Evolutionary conservation across 2,888 invertebrate species (phyloP).

Genomic region (Eurytoma californica): DNA sequence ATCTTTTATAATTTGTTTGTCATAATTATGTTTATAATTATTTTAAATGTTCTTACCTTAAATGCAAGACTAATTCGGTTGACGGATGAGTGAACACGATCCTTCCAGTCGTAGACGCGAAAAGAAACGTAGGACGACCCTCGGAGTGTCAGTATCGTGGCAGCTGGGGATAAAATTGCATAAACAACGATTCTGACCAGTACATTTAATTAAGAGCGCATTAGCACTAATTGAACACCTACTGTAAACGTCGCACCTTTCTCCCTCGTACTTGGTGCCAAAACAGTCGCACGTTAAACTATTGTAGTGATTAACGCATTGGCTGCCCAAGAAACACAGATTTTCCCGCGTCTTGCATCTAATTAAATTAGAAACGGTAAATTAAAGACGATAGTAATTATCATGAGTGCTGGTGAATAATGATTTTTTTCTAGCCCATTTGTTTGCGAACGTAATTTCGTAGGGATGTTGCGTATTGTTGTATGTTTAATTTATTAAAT

Average conservation of each 20-base stretch:
- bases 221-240: conserved; percentile 73
- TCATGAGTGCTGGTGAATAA: too few relatives aligned
- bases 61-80: conserved; percentile 93
- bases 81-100: conserved; percentile 90
- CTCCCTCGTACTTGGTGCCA: conserved; percentile 93
- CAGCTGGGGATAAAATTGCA: conserved; percentile 79
- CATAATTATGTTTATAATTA: not conserved
- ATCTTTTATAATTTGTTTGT: too few relatives aligned
- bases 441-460: not conserved
- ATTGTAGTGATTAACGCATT: conserved; percentile 94
- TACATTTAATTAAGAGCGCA: conserved; percentile 6
- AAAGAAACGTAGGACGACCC: conserved; percentile 96
- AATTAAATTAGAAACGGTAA: conserved; percentile 14
- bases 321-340: conserved; percentile 90
- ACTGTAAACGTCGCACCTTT: conserved; percentile 94
- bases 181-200: not conserved
- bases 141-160: conserved; percentile 89
- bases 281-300: conserved; percentile 94
- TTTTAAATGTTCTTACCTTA: conserved; percentile 78
- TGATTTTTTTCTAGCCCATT: not conserved
- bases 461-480: too few relatives aligned
- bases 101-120: conserved; percentile 94
- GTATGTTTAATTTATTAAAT: too few relatives aligned
- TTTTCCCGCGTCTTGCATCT: conserved; percentile 87
- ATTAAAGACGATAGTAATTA: too few relatives aligned